phyloP scores from a whole-genome alignment of 2,113 vertebrate genomes.

The Oreochromis aureus region DNA sequence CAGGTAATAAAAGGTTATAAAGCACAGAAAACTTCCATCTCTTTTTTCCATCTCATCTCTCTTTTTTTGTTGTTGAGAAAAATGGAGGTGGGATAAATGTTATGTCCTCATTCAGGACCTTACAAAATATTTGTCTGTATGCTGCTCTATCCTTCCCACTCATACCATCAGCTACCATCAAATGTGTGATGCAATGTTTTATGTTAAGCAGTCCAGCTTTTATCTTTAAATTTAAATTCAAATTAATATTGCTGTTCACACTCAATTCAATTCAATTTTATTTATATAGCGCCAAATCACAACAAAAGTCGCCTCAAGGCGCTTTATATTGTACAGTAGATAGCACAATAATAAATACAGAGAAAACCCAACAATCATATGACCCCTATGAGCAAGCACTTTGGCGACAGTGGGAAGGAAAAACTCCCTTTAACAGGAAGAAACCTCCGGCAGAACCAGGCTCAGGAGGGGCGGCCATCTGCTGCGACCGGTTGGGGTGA shows the following conservation, averaged over 20 bases:
- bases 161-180: not conserved
- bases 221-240: not conserved
- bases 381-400: too few relatives aligned
- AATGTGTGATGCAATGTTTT: not conserved
- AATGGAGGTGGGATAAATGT: not conserved
- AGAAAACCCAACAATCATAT: too few relatives aligned
- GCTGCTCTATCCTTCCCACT: not conserved
- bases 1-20: not conserved
- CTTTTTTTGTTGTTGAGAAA: not conserved
- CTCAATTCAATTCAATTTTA: too few relatives aligned
- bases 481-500: too few relatives aligned
- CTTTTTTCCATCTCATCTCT: not conserved
- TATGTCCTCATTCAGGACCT: not conserved
- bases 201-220: not conserved
- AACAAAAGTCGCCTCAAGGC: too few relatives aligned
- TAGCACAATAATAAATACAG: too few relatives aligned
- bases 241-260: not conserved
- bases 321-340: too few relatives aligned
- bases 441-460: too few relatives aligned
- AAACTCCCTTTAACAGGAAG: too few relatives aligned
- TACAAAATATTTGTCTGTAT: not conserved
- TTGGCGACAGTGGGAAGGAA: too few relatives aligned
- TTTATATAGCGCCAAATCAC: too few relatives aligned
- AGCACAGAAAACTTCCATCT: not conserved
- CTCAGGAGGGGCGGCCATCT: too few relatives aligned